Evolutionary conservation across 2,888 invertebrate species (phyloP), one percentile per base, ranked within the genome.

Genomic region (Pterostichus madidus): DNA sequence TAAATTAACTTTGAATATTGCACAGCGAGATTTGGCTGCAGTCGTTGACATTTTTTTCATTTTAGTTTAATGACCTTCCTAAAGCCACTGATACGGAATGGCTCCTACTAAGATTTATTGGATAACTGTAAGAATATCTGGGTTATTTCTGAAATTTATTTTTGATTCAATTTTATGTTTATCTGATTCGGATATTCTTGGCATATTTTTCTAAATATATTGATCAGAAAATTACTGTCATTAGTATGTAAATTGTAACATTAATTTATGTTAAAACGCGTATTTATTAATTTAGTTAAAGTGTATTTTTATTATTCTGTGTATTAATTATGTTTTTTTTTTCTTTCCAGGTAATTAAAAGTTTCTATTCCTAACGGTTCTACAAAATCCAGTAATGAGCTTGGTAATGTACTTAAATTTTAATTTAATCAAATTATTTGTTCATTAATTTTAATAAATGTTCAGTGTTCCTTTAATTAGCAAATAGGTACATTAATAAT

Each of bases 1-100:
- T 75, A 75, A 75, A 75, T 75, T 75, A 75, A 75, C 75, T 75
- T 75, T 52, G 75, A 75, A 75, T 31, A 75, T 49, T 49, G 75
- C 49, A 75, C 52, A 75, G 8, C 32, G 52, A 75, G 52, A n/a
- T 75, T 75, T 75, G 31, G 32, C 31, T 75, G 49, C 31, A 75
- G 52, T n/a, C 35, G 73, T 46, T 73, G 73, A 73, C 73, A 73
- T 24, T 73, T 73, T 73, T 64, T 73, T 71, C 71, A n/a, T 44
- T n/a, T 73, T 73, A 15, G 17, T 73, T 73, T 46, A 46, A 73
- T 46, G 24, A 73, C 68, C 13, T 68, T 39, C 3, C 44, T 2
- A 68, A 44, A 39, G 8, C 5, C 13, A 15, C 17, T 68, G 68
- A 68, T 68, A 44, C 44, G 13, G 32, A 44, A 68, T 68, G 17